Evolutionary conservation across 2,797 vertebrate genomes (phyloP).

Genomic region (Acanthopagrus latus): DNA sequence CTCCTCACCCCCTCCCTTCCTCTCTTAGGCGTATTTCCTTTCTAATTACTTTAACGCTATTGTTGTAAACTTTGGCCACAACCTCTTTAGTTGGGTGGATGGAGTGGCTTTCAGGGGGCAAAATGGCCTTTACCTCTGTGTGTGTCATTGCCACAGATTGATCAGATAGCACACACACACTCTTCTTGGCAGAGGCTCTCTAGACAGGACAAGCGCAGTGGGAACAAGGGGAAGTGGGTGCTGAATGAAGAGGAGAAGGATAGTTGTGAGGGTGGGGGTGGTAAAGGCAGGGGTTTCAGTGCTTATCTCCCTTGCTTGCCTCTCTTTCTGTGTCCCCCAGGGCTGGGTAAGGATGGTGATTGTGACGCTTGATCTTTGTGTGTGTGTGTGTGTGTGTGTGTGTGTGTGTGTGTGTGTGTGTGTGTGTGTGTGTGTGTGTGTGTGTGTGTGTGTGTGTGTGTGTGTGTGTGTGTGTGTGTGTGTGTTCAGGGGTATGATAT

Average conservation of each 20-base stretch:
- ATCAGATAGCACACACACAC: conserved; percentile 59
- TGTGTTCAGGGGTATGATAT: conserved; percentile 69
- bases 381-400: no score
- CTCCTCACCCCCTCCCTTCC: neutral
- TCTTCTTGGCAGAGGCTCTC: conserved; percentile 43
- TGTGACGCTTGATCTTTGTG: conserved; percentile 54
- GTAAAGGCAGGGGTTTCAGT: conserved; percentile 44
- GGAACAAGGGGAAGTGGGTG: conserved; percentile 47
- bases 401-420: conserved; percentile 24
- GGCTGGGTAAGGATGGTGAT: conserved; percentile 55
- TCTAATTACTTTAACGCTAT: conserved; percentile 79
- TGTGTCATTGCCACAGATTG: conserved; percentile 57
- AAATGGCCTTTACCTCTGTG: conserved; percentile 67
- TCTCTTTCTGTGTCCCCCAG: conserved; percentile 59
- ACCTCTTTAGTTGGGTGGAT: conserved; percentile 69
- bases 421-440: conserved; percentile 11
- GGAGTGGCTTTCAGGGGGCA: conserved; percentile 67
- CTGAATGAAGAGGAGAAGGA: conserved; percentile 54
- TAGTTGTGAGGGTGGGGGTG: conserved; percentile 17
- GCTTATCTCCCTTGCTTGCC: conserved; percentile 70
- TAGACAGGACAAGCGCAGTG: conserved; percentile 41
- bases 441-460: conserved; percentile 25
- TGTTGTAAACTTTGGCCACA: conserved; percentile 79
- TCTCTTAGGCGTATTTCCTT: conserved; percentile 52
- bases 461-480: neutral